These are phyloP conservation scores for Graptemys geographica DNA, from an alignment of 2,797 vertebrate genomes.

Conservation along the genomic window DNA sequence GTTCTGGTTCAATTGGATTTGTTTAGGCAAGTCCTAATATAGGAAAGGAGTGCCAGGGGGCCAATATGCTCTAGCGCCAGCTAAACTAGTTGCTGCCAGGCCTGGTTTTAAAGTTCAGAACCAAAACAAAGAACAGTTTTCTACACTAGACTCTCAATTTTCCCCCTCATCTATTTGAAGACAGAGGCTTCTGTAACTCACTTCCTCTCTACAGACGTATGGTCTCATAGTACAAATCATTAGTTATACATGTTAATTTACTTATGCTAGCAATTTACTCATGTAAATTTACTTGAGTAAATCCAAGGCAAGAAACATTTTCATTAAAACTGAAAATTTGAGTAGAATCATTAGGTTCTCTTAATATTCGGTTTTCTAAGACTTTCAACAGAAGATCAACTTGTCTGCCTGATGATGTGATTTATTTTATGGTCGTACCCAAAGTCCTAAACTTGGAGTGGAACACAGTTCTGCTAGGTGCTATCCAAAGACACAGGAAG, in stretches of 20 bases:
- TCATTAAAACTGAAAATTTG: neutral
- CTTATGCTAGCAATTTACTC: neutral
- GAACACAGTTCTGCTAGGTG: neutral
- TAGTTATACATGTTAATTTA: neutral
- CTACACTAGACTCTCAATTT: neutral
- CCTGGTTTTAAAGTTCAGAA: neutral
- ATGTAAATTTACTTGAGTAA: neutral
- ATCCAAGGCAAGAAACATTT: neutral
- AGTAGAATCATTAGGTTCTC: neutral
- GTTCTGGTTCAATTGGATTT: neutral
- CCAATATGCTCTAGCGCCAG: neutral
- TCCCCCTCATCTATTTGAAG: neutral
- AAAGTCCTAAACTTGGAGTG: neutral
- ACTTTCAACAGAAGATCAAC: neutral
- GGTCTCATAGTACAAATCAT: neutral
- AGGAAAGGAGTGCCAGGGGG: neutral
- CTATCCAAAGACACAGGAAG: neutral
- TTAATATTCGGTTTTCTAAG: neutral
- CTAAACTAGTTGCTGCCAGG: neutral
- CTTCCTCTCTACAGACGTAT: neutral
- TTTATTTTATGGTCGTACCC: neutral
- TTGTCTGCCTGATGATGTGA: neutral
- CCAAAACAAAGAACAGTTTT: neutral
- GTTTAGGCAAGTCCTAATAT: rapidly evolving
- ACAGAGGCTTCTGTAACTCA: neutral